Evolutionary conservation across 2,797 vertebrate genomes (phyloP).

Genomic region (Gallirallus australis): DNA sequence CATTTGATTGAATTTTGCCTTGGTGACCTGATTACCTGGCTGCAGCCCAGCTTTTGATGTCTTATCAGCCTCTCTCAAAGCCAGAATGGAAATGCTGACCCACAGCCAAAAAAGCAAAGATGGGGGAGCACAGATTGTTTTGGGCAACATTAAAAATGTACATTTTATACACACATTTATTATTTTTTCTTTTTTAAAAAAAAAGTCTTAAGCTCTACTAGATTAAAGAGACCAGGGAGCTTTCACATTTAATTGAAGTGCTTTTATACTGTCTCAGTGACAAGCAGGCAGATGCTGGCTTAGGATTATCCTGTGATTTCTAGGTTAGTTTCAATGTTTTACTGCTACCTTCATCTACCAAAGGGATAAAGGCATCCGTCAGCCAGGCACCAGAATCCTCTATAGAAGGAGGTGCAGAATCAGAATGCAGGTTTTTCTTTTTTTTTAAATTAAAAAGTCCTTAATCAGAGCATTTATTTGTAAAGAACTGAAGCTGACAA

Average conservation of each 20-base stretch:
- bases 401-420: neutral
- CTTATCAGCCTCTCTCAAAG: neutral
- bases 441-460: neutral
- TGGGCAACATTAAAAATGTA: neutral
- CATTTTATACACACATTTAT: too few relatives aligned
- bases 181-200: too few relatives aligned
- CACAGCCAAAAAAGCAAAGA: neutral
- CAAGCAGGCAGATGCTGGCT: neutral
- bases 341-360: neutral
- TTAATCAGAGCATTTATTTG: neutral
- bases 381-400: neutral
- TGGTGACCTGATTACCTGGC: neutral
- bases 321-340: neutral
- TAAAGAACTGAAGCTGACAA: neutral
- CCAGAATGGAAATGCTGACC: neutral
- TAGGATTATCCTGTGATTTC: neutral
- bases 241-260: neutral
- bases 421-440: neutral
- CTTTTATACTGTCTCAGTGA: neutral
- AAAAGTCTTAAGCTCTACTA: neutral
- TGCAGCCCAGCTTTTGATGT: neutral
- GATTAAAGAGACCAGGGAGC: neutral
- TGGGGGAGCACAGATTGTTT: neutral
- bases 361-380: neutral
- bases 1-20: conserved; percentile 7